These are phyloP conservation scores for Muntiacus muntjak DNA, from an alignment of 2,113 vertebrate species.

Conservation along the genomic window DNA sequence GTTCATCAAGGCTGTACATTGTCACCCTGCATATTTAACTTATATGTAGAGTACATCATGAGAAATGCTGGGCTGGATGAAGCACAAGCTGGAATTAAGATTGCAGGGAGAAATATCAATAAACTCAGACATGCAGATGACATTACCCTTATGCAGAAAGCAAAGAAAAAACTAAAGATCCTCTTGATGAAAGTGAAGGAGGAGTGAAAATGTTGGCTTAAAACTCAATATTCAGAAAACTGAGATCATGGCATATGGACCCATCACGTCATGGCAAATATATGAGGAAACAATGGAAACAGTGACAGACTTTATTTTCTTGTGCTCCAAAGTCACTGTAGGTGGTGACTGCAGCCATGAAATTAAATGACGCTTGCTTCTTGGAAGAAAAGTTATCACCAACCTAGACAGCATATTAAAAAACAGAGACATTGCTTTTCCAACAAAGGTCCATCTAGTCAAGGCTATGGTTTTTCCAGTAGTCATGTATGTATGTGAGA, in stretches of 20 bases:
- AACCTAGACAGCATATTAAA: neutral
- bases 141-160: neutral
- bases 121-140: neutral
- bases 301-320: neutral
- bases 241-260: neutral
- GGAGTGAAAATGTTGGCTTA: neutral
- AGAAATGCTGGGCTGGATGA: neutral
- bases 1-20: neutral
- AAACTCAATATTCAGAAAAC: neutral
- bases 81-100: neutral
- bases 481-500: neutral
- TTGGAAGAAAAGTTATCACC: neutral
- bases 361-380: neutral
- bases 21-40: neutral
- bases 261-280: neutral
- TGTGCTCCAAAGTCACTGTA: neutral
- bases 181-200: neutral
- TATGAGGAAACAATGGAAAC: neutral
- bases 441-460: neutral
- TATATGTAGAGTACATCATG: neutral
- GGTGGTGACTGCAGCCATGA: neutral
- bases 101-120: neutral
- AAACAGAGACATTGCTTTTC: neutral
- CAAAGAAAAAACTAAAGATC: neutral
- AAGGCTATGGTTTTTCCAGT: neutral